Base-by-base conservation (phyloP, 2,113 vertebrate species). In the Myiagra hebetior region DNA sequence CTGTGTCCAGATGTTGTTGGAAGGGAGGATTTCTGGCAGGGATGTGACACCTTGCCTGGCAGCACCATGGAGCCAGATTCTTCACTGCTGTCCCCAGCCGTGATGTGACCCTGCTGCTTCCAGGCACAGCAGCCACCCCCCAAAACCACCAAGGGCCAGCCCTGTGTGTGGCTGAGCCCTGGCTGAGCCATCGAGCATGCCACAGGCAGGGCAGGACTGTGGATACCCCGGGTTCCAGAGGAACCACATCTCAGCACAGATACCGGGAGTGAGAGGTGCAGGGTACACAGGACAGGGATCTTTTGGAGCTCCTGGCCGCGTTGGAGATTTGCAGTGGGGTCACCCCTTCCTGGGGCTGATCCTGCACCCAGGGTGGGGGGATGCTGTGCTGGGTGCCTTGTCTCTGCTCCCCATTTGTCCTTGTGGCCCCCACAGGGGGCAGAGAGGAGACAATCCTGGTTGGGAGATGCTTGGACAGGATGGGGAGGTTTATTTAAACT, bases 241-340 rank as follows among this genome's bases (percentile, higher is more conserved):
- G 55, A 78, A 8, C 35, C 26, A 24, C 26, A 39, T 13, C 42
- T 44, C 12, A 3, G 64, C 75, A 80, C 5, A 24, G 53, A 27
- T 15, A 35, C 2, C 0, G 0, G 28, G 67, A 70, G 59, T 0
- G 7, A 57, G 39, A 62, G 31, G 3, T 5, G 3, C 0, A 0
- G 19, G 27, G 11, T 14, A 26, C 50, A 13, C 3, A 37, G 50
- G 31, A 39, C 10, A 49, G 63, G 63, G 35, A 55, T 39, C 24
- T 72, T 76, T 19, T n/a, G 11, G 62, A 46, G 47, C 28, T 57
- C n/a, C 19, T 1, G 1, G 56, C 10, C 52, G 39, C 4, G 3
- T 17, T 2, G 5, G 42, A 72, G 52, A 23, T 37, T 3, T 3
- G n/a, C 3, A 4, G 24, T 39, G 78, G 20, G 33, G n/a, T 79